Percentiles rank a stretch among this genome's conserved stretches.
Evolutionary conservation across 2,888 invertebrate genomes (phyloP).

Genomic region (Melieria picta): DNA sequence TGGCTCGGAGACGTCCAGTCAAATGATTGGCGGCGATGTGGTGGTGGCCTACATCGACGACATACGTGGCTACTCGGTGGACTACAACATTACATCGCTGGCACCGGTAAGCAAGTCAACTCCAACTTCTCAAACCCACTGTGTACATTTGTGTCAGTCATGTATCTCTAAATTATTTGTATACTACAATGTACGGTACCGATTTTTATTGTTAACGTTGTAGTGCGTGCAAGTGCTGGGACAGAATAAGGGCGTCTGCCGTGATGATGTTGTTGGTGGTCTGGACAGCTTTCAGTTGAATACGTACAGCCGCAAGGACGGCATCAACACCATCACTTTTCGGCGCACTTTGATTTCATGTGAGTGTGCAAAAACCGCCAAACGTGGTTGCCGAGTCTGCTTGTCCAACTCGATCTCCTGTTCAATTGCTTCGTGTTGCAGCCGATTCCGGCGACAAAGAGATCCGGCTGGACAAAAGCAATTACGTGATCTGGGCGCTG

Average conservation of each 20-base stretch:
- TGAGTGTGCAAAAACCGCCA: constrained; percentile 63
- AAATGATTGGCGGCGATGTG: constrained; percentile 88
- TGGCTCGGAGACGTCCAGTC: constrained; percentile 75
- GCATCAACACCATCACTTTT: constrained; percentile 82
- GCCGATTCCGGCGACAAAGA: constrained; percentile 83
- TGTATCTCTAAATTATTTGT: too few relatives aligned
- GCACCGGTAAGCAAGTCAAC: constrained; percentile 72
- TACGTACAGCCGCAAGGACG: constrained; percentile 76
- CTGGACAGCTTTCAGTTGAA: constrained; percentile 84
- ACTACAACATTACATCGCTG: constrained; percentile 86
- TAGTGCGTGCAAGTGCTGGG: constrained; percentile 88
- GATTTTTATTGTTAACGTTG: constrained; percentile 40
- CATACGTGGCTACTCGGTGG: constrained; percentile 77
- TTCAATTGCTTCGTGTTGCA: constrained; percentile 57
- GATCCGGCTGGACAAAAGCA: constrained; percentile 72
- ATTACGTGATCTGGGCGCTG: constrained; percentile 84
- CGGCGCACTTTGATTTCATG: constrained; percentile 79
- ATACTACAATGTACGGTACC: neutral
- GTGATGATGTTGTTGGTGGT: constrained; percentile 83
- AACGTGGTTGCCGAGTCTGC: neutral
- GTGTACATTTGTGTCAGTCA: too few relatives aligned
- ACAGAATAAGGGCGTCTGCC: constrained; percentile 86
- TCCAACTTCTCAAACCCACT: neutral
- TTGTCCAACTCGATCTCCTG: neutral
- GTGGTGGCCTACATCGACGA: constrained; percentile 80